A percentile compares a stretch with the other conserved stretches of the same genome.
These are phyloP conservation scores for Heterotilapia buettikoferi DNA, from an alignment of 2,113 vertebrate species.

Conservation along the genomic window DNA sequence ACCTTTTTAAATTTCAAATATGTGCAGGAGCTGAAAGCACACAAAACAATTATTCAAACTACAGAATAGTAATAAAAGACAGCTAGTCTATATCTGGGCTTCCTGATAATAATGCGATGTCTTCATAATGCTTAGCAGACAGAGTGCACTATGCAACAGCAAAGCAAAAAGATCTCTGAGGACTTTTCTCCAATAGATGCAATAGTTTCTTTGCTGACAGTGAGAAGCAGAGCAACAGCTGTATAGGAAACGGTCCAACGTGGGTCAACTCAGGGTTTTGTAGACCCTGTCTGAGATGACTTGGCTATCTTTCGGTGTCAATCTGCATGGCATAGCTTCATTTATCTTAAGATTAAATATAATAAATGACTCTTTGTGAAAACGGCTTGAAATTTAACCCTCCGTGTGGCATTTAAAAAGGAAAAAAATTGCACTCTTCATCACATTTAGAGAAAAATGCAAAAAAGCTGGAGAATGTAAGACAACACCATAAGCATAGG, in stretches of 20 bases:
- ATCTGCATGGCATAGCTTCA: neutral
- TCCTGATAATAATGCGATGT: neutral
- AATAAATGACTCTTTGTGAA: neutral
- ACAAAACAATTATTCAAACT: conserved; percentile 1
- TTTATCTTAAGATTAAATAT: neutral
- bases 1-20: conserved; percentile 5
- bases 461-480: neutral
- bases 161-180: neutral
- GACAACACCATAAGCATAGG: neutral
- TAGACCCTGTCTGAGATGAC: neutral
- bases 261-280: neutral
- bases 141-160: neutral
- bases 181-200: neutral
- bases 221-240: neutral
- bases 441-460: neutral
- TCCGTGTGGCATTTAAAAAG: accelerated
- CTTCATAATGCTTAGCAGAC: neutral
- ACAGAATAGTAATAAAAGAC: neutral
- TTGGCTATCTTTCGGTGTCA: neutral
- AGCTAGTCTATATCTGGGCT: neutral
- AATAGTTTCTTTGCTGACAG: neutral
- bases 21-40: conserved; percentile 1
- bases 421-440: neutral
- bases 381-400: neutral
- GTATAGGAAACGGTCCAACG: neutral